Evolutionary conservation across 2,888 invertebrate species (phyloP).

Genomic region (Ectropis crepuscularia): DNA sequence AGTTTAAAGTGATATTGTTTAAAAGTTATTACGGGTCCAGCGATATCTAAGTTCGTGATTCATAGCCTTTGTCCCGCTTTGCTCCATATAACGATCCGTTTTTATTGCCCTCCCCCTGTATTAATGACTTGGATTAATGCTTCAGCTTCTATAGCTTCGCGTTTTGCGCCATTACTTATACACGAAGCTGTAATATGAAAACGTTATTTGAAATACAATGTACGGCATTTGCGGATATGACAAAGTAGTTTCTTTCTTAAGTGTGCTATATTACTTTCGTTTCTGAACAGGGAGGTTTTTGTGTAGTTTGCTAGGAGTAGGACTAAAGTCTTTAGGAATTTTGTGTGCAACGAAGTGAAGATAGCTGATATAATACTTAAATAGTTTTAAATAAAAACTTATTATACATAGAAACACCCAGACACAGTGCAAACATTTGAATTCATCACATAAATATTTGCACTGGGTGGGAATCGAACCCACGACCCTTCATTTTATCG

Average conservation of each 20-base stretch:
- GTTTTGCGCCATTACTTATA: constrained; percentile 28
- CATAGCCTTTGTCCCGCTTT: constrained; percentile 24
- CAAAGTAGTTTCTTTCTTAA: background rate
- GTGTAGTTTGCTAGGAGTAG: too few relatives aligned
- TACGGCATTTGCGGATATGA: constrained; percentile 3
- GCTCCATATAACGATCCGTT: constrained; percentile 28
- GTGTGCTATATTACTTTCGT: background rate
- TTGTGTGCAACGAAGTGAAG: too few relatives aligned
- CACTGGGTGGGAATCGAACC: too few relatives aligned
- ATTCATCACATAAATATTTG: too few relatives aligned
- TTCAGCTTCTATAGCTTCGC: constrained; percentile 24
- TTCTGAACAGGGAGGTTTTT: background rate
- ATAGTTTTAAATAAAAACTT: too few relatives aligned
- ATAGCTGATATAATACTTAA: too few relatives aligned
- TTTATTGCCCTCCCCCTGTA: constrained; percentile 26
- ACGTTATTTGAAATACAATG: constrained; percentile 12
- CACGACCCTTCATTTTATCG: too few relatives aligned
- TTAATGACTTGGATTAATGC: constrained; percentile 37
- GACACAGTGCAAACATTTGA: too few relatives aligned
- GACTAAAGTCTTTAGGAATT: background rate
- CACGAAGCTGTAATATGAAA: constrained; percentile 7
- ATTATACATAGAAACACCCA: too few relatives aligned
- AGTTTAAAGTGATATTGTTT: constrained; percentile 2
- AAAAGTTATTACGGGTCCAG: constrained; percentile 6
- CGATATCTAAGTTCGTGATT: constrained; percentile 11